A percentile compares a stretch with the other conserved stretches of the same genome.
These are phyloP conservation scores for Mechanitis mazaeus DNA, from an alignment of 2,888 invertebrate genomes.

Conservation along the genomic window DNA sequence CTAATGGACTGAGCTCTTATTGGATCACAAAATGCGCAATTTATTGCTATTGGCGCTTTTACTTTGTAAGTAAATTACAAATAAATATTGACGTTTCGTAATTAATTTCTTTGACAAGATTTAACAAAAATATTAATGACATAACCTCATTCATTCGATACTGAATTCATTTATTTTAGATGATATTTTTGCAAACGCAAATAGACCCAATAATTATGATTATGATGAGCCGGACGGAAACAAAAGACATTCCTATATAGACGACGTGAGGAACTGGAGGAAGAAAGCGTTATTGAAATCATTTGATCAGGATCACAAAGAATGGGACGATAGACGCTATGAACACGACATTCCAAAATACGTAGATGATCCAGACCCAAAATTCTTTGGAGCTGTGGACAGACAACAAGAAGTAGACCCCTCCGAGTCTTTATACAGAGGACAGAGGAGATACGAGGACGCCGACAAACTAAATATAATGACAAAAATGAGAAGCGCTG, in stretches of 20 bases:
- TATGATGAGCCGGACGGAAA: slow-evolving; percentile 55
- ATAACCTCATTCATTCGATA: not conserved
- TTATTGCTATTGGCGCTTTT: slow-evolving; percentile 58
- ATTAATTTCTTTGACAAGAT: too few relatives aligned
- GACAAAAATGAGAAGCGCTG: slow-evolving; percentile 45
- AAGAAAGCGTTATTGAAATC: slow-evolving; percentile 53
- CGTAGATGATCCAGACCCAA: slow-evolving; percentile 48
- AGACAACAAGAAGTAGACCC: slow-evolving; percentile 44
- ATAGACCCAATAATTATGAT: slow-evolving; percentile 50
- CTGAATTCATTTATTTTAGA: slow-evolving; percentile 36
- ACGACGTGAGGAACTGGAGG: slow-evolving; percentile 62
- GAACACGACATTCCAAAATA: slow-evolving; percentile 51
- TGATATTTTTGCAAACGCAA: slow-evolving; percentile 50
- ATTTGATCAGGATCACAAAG: slow-evolving; percentile 47
- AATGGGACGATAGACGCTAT: slow-evolving; percentile 47
- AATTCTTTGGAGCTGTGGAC: slow-evolving; percentile 39
- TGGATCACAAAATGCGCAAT: slow-evolving; percentile 50
- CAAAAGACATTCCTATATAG: slow-evolving; percentile 51
- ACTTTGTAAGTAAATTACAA: slow-evolving; percentile 50
- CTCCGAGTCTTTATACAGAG: slow-evolving; percentile 37
- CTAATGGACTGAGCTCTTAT: slow-evolving; percentile 18
- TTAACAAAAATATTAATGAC: not conserved
- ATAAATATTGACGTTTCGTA: not conserved
- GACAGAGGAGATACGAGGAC: slow-evolving; percentile 50
- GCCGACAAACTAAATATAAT: slow-evolving; percentile 40